Evolutionary conservation across 2,113 vertebrate genomes (phyloP), one percentile per base, ranked within the genome.

Genomic region (Enhydra lutris): DNA sequence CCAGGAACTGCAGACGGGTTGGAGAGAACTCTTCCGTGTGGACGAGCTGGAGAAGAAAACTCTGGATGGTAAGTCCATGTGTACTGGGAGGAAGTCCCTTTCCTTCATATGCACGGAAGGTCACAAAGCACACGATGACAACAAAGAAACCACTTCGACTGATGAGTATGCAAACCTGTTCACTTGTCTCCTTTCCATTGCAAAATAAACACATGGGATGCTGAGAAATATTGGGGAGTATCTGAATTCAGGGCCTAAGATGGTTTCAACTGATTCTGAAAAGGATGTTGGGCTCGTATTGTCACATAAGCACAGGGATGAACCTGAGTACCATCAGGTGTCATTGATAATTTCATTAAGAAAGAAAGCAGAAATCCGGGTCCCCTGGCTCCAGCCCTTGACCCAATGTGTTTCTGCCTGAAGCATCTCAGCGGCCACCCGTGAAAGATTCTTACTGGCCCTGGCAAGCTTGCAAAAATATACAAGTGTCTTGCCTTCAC

Each of bases 401-500:
- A 95, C 94, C 97, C 83, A 97, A 57, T 1, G 69, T 71, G 96
- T 98, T 97, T 96, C 79, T 97, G 98, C 96, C 97, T 98, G 98
- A 99, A 97, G 97, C 96, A 17, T 98, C 98, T 98, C 98, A 98
- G 98, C 98, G 98, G 98, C 98, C 98, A 98, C 91, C 98, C 98
- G 97, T 95, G 79, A 36, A 69, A 98, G 98, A 97, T 98, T 98
- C 98, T 97, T 94, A 97, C 97, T 96, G 98, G 98, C 98, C 98
- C 98, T 98, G 98, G 98, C 98, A 98, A 98, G 98, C 98, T 95
- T 98, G 98, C 98, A 98, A 99, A 99, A 99, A 99, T 99, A 99
- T 98, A 99, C 98, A 99, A 99, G 98, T 99, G 98, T 98, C 98
- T 98, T 96, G 97, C 95, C 98, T 98, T 99, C 98, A 98, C 96